Conservation (phyloP, 2,888 invertebrate species). For the Heliconius aoede region DNA sequence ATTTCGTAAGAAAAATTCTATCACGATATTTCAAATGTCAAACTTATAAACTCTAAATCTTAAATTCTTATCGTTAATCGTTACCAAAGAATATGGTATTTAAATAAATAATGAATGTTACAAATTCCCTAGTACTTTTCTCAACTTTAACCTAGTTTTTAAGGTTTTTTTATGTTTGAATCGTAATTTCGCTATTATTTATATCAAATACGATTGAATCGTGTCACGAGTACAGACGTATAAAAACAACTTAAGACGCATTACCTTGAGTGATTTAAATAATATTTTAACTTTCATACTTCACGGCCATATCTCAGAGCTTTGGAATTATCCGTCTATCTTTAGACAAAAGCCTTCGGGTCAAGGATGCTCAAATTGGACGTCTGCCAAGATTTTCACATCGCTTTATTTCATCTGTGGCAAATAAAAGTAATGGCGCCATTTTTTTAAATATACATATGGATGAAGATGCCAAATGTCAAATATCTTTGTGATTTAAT, state of each 20-base stretch:
- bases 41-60: background rate
- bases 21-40: slow-evolving; percentile 39
- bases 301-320: slow-evolving; percentile 50
- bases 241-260: slow-evolving; percentile 36
- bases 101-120: slow-evolving; percentile 7
- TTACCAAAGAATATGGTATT: background rate
- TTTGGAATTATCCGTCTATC: slow-evolving; percentile 43
- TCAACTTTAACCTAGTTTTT: slow-evolving; percentile 15
- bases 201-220: slow-evolving; percentile 20
- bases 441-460: background rate
- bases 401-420: slow-evolving; percentile 43
- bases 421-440: slow-evolving; percentile 38
- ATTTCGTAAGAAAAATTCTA: slow-evolving; percentile 36
- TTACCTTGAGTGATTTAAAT: slow-evolving; percentile 52
- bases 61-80: background rate
- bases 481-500: slow-evolving; percentile 37
- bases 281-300: slow-evolving; percentile 50
- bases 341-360: slow-evolving; percentile 54
- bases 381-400: slow-evolving; percentile 54
- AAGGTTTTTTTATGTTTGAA: background rate
- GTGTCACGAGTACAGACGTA: slow-evolving; percentile 36
- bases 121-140: background rate
- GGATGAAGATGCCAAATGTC: slow-evolving; percentile 39
- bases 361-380: slow-evolving; percentile 63
- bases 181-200: slow-evolving; percentile 6